Conservation (phyloP, 2,888 invertebrate genomes). For the Caenorhabditis angaria region DNA sequence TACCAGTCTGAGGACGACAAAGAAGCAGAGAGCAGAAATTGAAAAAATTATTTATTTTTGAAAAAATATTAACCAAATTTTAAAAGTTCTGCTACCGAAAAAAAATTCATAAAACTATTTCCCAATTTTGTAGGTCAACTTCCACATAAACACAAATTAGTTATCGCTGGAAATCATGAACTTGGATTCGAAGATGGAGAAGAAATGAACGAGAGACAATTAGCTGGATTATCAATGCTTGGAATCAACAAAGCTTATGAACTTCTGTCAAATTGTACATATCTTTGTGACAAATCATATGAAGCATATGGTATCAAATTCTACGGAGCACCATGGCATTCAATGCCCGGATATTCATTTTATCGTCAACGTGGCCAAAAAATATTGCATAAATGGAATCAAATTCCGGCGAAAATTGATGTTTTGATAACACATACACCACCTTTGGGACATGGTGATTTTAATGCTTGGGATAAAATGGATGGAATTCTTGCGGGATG, state of each 20-base stretch:
- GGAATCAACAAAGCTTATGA: constrained; percentile 70
- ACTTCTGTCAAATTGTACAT: constrained; percentile 69
- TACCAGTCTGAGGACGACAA: too few relatives aligned
- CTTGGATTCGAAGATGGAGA: constrained; percentile 62
- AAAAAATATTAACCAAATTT: too few relatives aligned
- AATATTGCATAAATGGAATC: constrained; percentile 83
- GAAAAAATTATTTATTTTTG: neutral
- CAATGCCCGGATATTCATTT: constrained; percentile 72
- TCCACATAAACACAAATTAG: constrained; percentile 64
- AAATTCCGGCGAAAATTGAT: constrained; percentile 82
- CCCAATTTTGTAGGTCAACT: constrained; percentile 53
- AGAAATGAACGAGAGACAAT: constrained; percentile 51
- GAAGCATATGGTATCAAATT: constrained; percentile 69
- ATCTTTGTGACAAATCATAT: constrained; percentile 64
- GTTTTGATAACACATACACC: constrained; percentile 85
- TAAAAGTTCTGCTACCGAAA: too few relatives aligned
- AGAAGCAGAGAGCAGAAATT: too few relatives aligned
- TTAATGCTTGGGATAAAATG: constrained; percentile 75
- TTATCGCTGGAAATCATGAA: constrained; percentile 66
- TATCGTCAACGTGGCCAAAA: constrained; percentile 77
- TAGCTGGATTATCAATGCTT: constrained; percentile 65
- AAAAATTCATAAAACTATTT: neutral
- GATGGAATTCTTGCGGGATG: constrained; percentile 80
- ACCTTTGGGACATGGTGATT: constrained; percentile 83
- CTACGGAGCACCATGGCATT: constrained; percentile 72